Conservation (phyloP, 2,888 invertebrate genomes). For the Allacma fusca region DNA sequence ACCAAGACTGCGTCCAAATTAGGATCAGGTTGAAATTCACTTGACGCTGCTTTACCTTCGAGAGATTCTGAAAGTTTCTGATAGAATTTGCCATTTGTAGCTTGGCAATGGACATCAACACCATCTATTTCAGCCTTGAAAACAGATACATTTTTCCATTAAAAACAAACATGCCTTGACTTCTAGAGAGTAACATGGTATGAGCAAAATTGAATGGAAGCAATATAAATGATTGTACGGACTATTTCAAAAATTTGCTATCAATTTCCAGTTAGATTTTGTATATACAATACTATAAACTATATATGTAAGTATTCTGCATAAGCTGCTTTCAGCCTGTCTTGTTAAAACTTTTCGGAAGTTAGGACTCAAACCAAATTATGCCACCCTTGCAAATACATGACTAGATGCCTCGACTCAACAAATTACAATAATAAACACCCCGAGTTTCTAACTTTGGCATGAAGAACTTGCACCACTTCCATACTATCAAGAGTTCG, state of each 20-base stretch:
- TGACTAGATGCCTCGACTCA: too few relatives aligned
- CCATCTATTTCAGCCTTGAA: background rate
- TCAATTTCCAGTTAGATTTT: too few relatives aligned
- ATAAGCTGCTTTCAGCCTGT: too few relatives aligned
- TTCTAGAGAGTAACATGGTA: too few relatives aligned
- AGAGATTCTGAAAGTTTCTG: background rate
- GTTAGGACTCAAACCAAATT: background rate
- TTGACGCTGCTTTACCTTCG: background rate
- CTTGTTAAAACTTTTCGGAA: background rate
- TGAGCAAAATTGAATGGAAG: too few relatives aligned
- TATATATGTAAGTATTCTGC: too few relatives aligned
- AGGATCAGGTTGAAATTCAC: background rate
- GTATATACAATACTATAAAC: too few relatives aligned
- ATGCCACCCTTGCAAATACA: too few relatives aligned
- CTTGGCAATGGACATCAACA: background rate
- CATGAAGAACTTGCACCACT: constrained; percentile 27
- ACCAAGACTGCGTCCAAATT: constrained; percentile 33
- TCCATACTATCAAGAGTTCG: background rate
- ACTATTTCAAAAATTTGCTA: too few relatives aligned
- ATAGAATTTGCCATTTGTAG: background rate
- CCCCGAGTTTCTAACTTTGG: constrained; percentile 17
- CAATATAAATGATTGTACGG: too few relatives aligned
- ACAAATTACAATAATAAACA: too few relatives aligned
- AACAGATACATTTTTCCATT: background rate
- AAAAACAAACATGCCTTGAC: too few relatives aligned